A percentile compares a stretch with the other conserved stretches of the same genome.
These are phyloP conservation scores for Furnarius figulus DNA, from an alignment of 2,113 vertebrate species.

Conservation along the genomic window DNA sequence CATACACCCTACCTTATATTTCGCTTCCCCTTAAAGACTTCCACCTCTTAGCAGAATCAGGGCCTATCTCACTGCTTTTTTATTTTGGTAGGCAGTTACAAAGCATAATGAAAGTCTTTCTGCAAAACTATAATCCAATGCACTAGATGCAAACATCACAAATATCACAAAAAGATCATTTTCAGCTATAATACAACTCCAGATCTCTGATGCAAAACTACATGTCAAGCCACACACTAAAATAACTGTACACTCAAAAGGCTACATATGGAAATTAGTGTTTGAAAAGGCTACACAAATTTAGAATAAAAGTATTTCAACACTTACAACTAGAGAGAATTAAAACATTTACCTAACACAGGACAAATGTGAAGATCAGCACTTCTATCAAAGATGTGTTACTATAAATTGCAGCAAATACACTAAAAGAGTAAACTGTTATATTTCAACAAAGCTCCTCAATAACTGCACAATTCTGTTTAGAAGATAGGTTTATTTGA, in stretches of 20 bases:
- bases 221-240: background rate
- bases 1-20: background rate
- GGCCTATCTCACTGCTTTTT: slow-evolving; percentile 9
- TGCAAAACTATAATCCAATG: background rate
- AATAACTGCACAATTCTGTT: background rate
- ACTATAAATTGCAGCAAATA: background rate
- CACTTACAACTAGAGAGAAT: background rate
- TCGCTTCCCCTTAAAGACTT: background rate
- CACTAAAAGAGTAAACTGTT: background rate
- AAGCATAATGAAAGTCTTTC: background rate
- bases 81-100: background rate
- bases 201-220: background rate
- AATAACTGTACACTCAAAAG: background rate
- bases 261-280: background rate
- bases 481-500: background rate
- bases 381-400: background rate
- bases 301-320: background rate
- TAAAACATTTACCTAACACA: background rate
- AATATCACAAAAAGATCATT: background rate
- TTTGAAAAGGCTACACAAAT: background rate
- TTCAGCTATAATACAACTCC: background rate
- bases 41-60: background rate
- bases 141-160: background rate
- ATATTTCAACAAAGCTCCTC: background rate
- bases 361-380: background rate